Conservation (phyloP, 2,797 vertebrate species). For the Champsocephalus gunnari region DNA sequence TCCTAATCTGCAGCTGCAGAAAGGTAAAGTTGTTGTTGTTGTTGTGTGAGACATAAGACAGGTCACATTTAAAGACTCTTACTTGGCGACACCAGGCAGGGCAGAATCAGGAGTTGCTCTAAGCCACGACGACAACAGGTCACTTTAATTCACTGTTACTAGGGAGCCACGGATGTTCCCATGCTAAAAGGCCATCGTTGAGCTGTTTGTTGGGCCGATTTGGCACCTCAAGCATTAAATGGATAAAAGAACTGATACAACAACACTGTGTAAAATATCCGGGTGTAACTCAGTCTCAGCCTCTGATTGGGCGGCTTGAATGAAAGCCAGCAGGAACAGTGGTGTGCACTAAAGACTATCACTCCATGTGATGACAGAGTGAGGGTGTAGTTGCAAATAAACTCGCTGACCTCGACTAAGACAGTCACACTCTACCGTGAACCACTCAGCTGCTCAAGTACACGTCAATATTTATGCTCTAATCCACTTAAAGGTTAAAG, state of each 20-base stretch:
- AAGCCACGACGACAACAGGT: constrained; percentile 70
- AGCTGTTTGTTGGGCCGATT: constrained; percentile 71
- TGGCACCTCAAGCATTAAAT: constrained; percentile 42
- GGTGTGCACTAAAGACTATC: not conserved
- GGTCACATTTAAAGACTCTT: constrained; percentile 63
- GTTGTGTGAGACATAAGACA: constrained; percentile 50
- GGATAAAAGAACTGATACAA: constrained; percentile 18
- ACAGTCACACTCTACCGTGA: constrained; percentile 22
- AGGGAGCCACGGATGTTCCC: constrained; percentile 56
- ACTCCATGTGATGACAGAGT: constrained; percentile 7
- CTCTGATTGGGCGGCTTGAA: not conserved
- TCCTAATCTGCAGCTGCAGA: constrained; percentile 57
- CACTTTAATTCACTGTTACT: constrained; percentile 81
- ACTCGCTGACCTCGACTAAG: constrained; percentile 42
- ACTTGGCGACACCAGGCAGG: constrained; percentile 42
- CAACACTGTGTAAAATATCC: not conserved
- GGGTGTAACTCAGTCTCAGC: not conserved
- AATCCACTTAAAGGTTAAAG: constrained; percentile 44
- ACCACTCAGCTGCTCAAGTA: constrained; percentile 24
- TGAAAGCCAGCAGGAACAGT: constrained; percentile 17
- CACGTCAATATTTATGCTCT: constrained; percentile 38
- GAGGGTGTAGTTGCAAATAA: constrained; percentile 10
- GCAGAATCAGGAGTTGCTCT: constrained; percentile 59
- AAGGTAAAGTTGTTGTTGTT: constrained; percentile 63
- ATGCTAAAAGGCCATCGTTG: constrained; percentile 61